phyloP scores from a whole-genome alignment of 2,888 invertebrate genomes.

The Meandrusa payeni region DNA sequence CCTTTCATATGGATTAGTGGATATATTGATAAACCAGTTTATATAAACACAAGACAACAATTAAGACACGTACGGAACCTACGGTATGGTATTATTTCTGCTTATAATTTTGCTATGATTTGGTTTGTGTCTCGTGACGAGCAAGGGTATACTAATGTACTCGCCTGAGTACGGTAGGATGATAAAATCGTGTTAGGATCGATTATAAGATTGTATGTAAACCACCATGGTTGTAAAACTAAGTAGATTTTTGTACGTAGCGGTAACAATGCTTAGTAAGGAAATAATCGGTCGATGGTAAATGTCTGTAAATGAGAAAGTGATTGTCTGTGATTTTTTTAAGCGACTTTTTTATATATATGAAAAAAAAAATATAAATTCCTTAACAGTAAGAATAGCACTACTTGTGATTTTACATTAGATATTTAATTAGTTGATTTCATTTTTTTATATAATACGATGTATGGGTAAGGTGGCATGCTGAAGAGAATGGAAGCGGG shows the following conservation, averaged over 20 bases:
- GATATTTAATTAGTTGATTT: constrained; percentile 72
- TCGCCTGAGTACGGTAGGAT: constrained; percentile 50
- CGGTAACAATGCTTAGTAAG: constrained; percentile 70
- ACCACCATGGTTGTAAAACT: constrained; percentile 81
- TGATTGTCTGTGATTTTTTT: constrained; percentile 82
- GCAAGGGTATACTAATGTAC: constrained; percentile 51
- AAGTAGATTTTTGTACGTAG: constrained; percentile 79
- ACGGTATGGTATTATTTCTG: constrained; percentile 26
- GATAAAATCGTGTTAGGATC: constrained; percentile 49
- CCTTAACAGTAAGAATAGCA: constrained; percentile 81
- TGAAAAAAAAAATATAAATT: constrained; percentile 70
- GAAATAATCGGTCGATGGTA: constrained; percentile 72
- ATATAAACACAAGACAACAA: too few species aligned
- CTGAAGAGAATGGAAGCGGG: constrained; percentile 60
- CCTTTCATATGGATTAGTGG: background rate
- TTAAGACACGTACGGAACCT: constrained; percentile 27
- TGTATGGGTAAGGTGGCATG: constrained; percentile 50
- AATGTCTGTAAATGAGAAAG: constrained; percentile 78
- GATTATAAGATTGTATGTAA: constrained; percentile 57
- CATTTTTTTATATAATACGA: constrained; percentile 68
- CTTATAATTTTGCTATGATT: constrained; percentile 33
- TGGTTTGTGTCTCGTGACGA: constrained; percentile 40
- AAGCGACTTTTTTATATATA: constrained; percentile 82
- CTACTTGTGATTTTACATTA: constrained; percentile 81
- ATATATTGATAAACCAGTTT: background rate